Base-by-base conservation (phyloP, 2,888 invertebrate genomes). In the Tigriopus californicus region DNA sequence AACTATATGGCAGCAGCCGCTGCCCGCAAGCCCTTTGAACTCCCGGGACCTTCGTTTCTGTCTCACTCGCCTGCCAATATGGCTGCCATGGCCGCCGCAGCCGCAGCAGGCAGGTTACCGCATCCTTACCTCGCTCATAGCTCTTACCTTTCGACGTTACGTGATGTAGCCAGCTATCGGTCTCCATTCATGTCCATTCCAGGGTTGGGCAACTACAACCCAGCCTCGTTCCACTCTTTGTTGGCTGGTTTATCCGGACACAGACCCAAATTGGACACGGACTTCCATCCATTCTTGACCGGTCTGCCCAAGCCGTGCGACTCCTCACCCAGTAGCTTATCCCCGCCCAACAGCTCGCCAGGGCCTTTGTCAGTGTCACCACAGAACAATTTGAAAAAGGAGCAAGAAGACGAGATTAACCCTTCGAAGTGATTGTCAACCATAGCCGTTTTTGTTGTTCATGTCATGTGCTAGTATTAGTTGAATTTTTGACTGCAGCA, bases 211-310 rank as follows among this genome's bases (percentile, higher is more conserved):
- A 33, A 33, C 33, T 33, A 61, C 54, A 62, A 63, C 58, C 61
- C 61, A 41, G 62, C 68, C 10, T 85, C 87, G 49, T 89, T 89
- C 72, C 89, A 90, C 71, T 85, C 83, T 11, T 75, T 89, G 25
- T 75, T 90, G 69, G 88, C 87, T 2, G 85, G 85, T 67, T 77
- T 86, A 51, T 80, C 83, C 41, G 80, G 79, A 2, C 78, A 79
- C 65, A 68, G 77, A 61, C 77, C 77, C 10, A 77, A 77, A 64
- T 66, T 72, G 13, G 65, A 66, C 58, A 33, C 33, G 3, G 33
- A 33, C 8, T 33, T 33, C 33, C 33, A 33, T 8, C 33, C 33
- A 8, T 33, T 33, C 33, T 33, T 33, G 33, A 8, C 33, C 8
- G 33, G 33, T 33, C 33, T 33, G 33, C 33, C 33, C 33, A 33